Conservation (phyloP, 2,888 invertebrate species). For the Apamea anceps region DNA sequence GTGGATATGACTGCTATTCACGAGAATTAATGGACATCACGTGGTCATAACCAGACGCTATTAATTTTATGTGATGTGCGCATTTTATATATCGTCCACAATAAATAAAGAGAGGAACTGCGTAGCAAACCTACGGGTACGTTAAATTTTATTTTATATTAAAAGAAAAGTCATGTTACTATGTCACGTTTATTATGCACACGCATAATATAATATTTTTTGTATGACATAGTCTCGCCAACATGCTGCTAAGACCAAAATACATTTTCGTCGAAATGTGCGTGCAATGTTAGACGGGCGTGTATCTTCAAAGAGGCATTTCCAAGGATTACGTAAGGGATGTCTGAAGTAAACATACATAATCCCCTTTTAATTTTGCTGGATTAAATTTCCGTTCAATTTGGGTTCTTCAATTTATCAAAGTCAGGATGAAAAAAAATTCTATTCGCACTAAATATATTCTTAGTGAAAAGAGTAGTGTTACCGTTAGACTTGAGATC, state of each 20-base stretch:
- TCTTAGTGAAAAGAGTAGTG: slow-evolving; percentile 2
- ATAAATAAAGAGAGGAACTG: slow-evolving; percentile 46
- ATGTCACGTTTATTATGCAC: background rate
- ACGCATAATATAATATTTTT: slow-evolving; percentile 11
- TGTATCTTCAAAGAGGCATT: slow-evolving; percentile 49
- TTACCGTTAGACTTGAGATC: slow-evolving; percentile 15
- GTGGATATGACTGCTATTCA: slow-evolving; percentile 43
- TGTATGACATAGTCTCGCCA: slow-evolving; percentile 11
- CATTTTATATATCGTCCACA: slow-evolving; percentile 41
- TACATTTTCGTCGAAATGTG: slow-evolving; percentile 36
- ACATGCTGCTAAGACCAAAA: slow-evolving; percentile 31
- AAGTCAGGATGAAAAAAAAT: slow-evolving; percentile 1
- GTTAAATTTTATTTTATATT: slow-evolving; percentile 32
- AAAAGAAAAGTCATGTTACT: slow-evolving; percentile 15
- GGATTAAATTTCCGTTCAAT: slow-evolving; percentile 29
- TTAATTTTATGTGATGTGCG: slow-evolving; percentile 48
- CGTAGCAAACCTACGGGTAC: slow-evolving; percentile 26
- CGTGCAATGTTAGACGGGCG: slow-evolving; percentile 16
- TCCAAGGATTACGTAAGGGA: slow-evolving; percentile 46
- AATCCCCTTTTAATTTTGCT: slow-evolving; percentile 42
- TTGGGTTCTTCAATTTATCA: slow-evolving; percentile 20
- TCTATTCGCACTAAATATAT: background rate
- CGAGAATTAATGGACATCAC: slow-evolving; percentile 53
- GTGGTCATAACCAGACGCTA: slow-evolving; percentile 50
- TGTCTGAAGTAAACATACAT: slow-evolving; percentile 30